phyloP scores from a whole-genome alignment of 2,113 vertebrate genomes.

The Morone chrysops region DNA sequence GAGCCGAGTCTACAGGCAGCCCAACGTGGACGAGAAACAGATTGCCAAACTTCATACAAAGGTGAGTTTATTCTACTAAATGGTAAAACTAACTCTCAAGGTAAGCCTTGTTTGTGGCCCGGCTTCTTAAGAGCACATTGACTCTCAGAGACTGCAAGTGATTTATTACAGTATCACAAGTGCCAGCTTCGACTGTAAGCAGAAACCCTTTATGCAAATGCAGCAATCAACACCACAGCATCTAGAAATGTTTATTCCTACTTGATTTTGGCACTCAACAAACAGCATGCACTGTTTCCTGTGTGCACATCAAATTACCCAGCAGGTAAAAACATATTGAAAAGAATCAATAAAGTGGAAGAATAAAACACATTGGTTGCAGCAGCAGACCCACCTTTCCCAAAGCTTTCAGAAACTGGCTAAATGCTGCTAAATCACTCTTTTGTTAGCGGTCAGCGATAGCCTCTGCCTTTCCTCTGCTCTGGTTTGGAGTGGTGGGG shows the following conservation, averaged over 20 bases:
- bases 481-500: background rate
- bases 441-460: background rate
- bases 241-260: background rate
- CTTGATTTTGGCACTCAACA: constrained; percentile 8
- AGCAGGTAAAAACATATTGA: background rate
- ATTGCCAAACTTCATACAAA: constrained; percentile 87
- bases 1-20: constrained; percentile 85
- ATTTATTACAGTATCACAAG: background rate
- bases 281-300: background rate
- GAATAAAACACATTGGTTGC: background rate
- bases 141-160: background rate
- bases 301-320: background rate
- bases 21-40: constrained; percentile 85
- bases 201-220: background rate
- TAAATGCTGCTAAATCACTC: background rate
- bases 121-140: background rate
- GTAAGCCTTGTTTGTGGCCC: background rate
- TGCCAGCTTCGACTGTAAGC: background rate
- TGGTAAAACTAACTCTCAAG: too few species aligned
- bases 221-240: background rate
- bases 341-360: background rate
- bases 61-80: constrained; percentile 61
- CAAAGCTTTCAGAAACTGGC: background rate
- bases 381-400: background rate
- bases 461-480: background rate